Percentiles rank a stretch among this genome's conserved stretches.
These are phyloP conservation scores for Scalopus aquaticus DNA, from an alignment of 2,113 vertebrate species.

Conservation along the genomic window DNA sequence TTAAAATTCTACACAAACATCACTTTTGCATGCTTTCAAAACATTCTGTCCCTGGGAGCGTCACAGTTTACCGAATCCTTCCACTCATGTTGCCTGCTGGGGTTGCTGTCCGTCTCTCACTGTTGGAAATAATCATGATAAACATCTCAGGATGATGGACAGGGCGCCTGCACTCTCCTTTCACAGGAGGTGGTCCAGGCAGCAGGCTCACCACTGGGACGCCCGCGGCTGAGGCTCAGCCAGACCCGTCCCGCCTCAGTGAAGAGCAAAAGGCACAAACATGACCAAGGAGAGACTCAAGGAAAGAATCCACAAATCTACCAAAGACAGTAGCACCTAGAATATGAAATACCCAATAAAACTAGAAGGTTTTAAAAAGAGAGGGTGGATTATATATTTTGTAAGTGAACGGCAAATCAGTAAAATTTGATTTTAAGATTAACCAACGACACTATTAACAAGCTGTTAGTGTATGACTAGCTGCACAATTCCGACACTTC, in stretches of 20 bases:
- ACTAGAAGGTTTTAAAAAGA: too few relatives aligned
- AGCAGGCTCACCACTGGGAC: fast-evolving
- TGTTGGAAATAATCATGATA: background rate
- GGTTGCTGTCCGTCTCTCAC: background rate
- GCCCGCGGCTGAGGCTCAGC: too few relatives aligned
- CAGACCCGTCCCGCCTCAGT: background rate
- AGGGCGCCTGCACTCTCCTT: background rate
- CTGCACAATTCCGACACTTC: too few relatives aligned
- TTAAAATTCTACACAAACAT: background rate
- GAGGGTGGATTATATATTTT: background rate
- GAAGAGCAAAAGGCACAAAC: background rate
- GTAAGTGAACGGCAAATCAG: background rate
- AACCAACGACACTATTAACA: too few relatives aligned
- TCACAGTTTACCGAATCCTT: background rate
- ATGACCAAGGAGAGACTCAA: fast-evolving
- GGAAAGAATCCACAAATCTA: background rate
- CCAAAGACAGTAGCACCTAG: background rate
- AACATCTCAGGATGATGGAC: background rate
- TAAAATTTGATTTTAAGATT: too few relatives aligned
- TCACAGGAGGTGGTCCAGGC: background rate
- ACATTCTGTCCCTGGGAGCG: background rate
- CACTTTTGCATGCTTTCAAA: background rate
- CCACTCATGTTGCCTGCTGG: background rate
- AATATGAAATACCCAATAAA: background rate
- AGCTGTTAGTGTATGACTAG: too few relatives aligned